Percentiles rank a stretch among this genome's conserved stretches.
phyloP scores from a whole-genome alignment of 2,797 vertebrate species.

The Simalia tracyae region DNA sequence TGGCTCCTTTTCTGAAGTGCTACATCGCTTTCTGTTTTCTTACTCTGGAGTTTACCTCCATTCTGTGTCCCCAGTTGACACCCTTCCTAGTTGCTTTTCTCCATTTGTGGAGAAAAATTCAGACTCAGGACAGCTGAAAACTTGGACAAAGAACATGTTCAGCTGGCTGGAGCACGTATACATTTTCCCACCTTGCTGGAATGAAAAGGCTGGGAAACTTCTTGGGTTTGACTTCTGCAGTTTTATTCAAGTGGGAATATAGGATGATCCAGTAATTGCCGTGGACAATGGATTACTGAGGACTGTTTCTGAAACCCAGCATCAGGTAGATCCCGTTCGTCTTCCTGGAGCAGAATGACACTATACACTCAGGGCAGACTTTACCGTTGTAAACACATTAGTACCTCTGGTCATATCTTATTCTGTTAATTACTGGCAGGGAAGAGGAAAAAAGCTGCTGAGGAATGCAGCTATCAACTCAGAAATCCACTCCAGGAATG shows the following conservation, averaged over 20 bases:
- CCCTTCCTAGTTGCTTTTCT: neutral
- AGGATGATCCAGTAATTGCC: neutral
- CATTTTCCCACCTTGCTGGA: neutral
- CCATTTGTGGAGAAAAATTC: neutral
- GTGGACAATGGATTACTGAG: neutral
- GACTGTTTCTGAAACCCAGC: neutral
- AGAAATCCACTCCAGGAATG: slow-evolving; percentile 13
- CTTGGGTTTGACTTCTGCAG: neutral
- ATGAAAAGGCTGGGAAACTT: neutral
- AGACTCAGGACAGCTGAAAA: neutral
- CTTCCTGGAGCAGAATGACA: neutral
- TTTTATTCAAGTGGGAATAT: neutral
- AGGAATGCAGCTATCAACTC: neutral
- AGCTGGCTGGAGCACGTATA: neutral
- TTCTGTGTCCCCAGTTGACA: neutral
- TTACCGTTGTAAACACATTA: neutral
- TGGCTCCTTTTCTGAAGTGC: neutral
- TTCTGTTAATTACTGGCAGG: neutral
- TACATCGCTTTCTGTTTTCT: neutral
- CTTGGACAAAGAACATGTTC: neutral
- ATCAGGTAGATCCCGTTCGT: neutral
- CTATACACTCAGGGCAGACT: neutral
- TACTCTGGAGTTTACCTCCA: neutral
- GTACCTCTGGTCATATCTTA: neutral
- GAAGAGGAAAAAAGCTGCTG: neutral